Evolutionary conservation across 2,888 invertebrate genomes (phyloP).

Genomic region (Drosophila fungiperda): DNA sequence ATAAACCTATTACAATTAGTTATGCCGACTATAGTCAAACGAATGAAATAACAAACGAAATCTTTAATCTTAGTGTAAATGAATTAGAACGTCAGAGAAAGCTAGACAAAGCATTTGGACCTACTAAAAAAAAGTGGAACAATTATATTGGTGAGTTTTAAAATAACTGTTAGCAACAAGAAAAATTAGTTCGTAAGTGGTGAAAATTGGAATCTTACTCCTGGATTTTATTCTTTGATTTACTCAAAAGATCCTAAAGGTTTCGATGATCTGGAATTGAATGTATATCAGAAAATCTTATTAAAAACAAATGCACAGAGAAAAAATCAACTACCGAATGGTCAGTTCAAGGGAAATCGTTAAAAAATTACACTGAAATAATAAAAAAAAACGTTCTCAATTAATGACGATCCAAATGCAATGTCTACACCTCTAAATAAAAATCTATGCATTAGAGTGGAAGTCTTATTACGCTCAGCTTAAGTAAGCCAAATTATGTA

Average conservation of each 20-base stretch:
- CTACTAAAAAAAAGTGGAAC: neutral
- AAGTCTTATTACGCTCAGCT: neutral
- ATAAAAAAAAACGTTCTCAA: no score
- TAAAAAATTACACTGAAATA: neutral
- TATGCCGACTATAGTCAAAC: no score
- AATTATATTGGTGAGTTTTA: neutral
- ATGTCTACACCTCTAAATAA: no score
- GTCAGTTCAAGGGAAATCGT: neutral
- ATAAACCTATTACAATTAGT: no score
- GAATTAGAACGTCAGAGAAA: neutral
- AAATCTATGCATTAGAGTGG: neutral
- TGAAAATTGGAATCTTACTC: no score
- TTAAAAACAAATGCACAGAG: neutral
- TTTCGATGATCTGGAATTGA: neutral
- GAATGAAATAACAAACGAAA: no score
- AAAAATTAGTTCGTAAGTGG: no score
- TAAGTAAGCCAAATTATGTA: conserved; percentile 33
- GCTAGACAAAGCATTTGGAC: neutral
- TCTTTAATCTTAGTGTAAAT: no score
- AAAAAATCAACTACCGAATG: neutral
- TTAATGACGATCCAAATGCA: no score
- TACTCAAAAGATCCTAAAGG: no score
- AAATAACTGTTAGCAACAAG: neutral
- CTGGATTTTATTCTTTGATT: no score
- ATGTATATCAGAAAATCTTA: neutral